phyloP scores from a whole-genome alignment of 2,888 invertebrate species.

The Adelphocoris suturalis region DNA sequence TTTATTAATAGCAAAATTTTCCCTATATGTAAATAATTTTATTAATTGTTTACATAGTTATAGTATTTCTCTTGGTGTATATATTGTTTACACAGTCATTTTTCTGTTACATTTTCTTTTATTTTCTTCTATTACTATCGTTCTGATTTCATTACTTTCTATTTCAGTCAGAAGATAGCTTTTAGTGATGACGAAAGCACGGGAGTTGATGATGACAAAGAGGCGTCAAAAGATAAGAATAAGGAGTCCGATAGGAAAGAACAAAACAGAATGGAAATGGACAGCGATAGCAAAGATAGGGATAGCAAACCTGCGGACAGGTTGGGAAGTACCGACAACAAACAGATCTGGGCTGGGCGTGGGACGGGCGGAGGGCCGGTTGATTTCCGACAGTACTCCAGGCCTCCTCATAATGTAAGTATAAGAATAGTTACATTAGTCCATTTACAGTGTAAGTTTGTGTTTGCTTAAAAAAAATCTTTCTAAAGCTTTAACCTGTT shows the following conservation, averaged over 20 bases:
- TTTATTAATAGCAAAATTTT: too few species aligned
- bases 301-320: not conserved
- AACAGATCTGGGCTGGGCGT: conserved; percentile 39
- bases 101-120: too few species aligned
- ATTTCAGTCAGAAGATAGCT: conserved; percentile 89
- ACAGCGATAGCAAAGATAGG: conserved; percentile 31
- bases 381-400: conserved; percentile 65
- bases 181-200: conserved; percentile 93
- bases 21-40: too few species aligned
- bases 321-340: not conserved
- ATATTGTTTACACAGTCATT: too few species aligned
- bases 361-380: not conserved
- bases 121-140: not conserved
- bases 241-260: conserved; percentile 27
- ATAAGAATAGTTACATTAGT: not conserved
- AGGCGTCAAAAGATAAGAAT: conserved; percentile 63
- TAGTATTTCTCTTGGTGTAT: too few species aligned
- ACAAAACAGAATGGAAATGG: conserved; percentile 37
- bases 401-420: conserved; percentile 71
- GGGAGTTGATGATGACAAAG: conserved; percentile 77
- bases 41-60: too few species aligned
- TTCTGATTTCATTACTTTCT: conserved; percentile 70
- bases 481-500: too few species aligned
- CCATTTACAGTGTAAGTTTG: not conserved
- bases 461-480: too few species aligned